These are phyloP conservation scores for Julus scandinavius DNA, from an alignment of 2,888 invertebrate species.

Conservation along the genomic window DNA sequence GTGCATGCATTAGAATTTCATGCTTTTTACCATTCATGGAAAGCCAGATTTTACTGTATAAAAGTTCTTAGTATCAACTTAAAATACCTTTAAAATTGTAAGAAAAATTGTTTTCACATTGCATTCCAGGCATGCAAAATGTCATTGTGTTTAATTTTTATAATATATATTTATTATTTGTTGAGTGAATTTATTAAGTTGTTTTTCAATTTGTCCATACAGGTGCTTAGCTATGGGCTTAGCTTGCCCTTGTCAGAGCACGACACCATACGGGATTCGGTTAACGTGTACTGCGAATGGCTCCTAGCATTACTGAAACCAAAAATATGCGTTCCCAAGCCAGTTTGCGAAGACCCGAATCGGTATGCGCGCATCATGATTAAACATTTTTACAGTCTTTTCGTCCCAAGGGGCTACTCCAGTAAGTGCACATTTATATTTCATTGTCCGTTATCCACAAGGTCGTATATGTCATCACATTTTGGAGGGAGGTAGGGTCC, in stretches of 20 bases:
- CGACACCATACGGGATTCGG: constrained; percentile 94
- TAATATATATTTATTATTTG: too few relatives aligned
- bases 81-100: too few relatives aligned
- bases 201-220: constrained; percentile 59
- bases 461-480: too few relatives aligned
- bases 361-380: constrained; percentile 90
- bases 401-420: constrained; percentile 88
- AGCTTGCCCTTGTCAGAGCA: constrained; percentile 90
- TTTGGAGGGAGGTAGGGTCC: too few relatives aligned
- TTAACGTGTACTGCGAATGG: constrained; percentile 97
- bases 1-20: too few relatives aligned
- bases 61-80: too few relatives aligned
- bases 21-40: too few relatives aligned
- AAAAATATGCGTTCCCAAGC: constrained; percentile 87
- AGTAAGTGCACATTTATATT: constrained; percentile 50
- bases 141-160: too few relatives aligned
- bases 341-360: constrained; percentile 88
- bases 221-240: constrained; percentile 93
- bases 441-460: not conserved
- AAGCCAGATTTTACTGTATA: too few relatives aligned
- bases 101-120: too few relatives aligned
- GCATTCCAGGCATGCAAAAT: too few relatives aligned
- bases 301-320: constrained; percentile 85
- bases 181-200: constrained; percentile 29
- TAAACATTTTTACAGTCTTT: constrained; percentile 91